Evolutionary conservation across 2,113 vertebrate genomes (phyloP).

Genomic region (Sander vitreus): DNA sequence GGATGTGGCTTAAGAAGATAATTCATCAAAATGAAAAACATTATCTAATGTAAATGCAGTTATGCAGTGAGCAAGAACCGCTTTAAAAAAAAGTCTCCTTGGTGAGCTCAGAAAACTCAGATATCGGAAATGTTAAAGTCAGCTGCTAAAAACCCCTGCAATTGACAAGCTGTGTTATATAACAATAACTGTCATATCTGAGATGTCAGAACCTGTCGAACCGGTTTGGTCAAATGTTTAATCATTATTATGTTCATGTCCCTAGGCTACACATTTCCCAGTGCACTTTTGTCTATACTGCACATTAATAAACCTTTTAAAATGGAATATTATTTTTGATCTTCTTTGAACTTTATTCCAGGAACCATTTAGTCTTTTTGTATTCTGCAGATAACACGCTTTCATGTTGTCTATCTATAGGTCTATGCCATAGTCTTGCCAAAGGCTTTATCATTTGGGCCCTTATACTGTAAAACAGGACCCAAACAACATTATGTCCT

Average conservation of each 20-base stretch:
- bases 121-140: not conserved
- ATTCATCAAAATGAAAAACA: constrained; percentile 14
- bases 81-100: constrained; percentile 4
- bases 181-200: not conserved
- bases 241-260: not conserved
- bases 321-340: not conserved
- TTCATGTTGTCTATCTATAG: not conserved
- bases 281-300: no score
- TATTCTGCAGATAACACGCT: not conserved
- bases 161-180: not conserved
- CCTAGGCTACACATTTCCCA: not conserved
- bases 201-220: constrained; percentile 13
- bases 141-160: constrained; percentile 1
- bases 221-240: constrained; percentile 1
- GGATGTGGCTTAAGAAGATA: constrained; percentile 1
- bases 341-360: not conserved
- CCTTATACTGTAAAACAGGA: not conserved
- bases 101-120: not conserved
- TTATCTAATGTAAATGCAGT: constrained; percentile 1
- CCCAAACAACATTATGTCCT: not conserved
- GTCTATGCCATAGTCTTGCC: not conserved
- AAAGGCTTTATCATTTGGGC: not conserved
- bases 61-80: not conserved
- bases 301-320: not conserved
- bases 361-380: not conserved